These are phyloP conservation scores for Uloborus plumipes DNA, from an alignment of 2,888 invertebrate species.

Conservation along the genomic window DNA sequence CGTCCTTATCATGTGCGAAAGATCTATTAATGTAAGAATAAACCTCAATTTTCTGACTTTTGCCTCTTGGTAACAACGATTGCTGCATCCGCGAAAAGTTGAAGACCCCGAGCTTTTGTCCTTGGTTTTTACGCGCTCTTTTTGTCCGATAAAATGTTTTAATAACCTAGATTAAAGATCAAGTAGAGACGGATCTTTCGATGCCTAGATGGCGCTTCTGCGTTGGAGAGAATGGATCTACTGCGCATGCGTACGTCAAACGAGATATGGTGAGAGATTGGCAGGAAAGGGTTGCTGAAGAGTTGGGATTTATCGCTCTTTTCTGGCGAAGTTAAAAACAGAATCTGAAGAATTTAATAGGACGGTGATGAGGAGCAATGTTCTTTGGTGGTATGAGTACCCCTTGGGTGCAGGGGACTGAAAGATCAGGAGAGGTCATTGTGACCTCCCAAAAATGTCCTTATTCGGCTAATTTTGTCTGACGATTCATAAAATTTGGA, in stretches of 20 bases:
- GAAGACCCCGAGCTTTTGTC: slow-evolving; percentile 17
- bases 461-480: no score
- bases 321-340: neutral
- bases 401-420: no score
- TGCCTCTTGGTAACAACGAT: slow-evolving; percentile 33
- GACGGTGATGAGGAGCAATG: no score
- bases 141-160: slow-evolving; percentile 38
- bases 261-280: neutral
- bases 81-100: slow-evolving; percentile 5
- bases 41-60: neutral
- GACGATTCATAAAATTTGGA: no score
- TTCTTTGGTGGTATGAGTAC: no score
- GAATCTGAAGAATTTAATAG: no score
- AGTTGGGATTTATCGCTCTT: slow-evolving; percentile 3
- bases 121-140: slow-evolving; percentile 19
- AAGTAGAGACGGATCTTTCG: slow-evolving; percentile 24
- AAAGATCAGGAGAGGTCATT: no score
- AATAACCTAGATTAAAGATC: slow-evolving; percentile 53
- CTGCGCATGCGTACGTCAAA: slow-evolving; percentile 50
- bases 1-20: no score
- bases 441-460: no score
- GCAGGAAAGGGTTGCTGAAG: slow-evolving; percentile 11
- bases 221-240: slow-evolving; percentile 2
- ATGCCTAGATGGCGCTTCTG: slow-evolving; percentile 42
- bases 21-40: no score